A percentile compares a stretch with the other conserved stretches of the same genome.
Conservation (phyloP, 2,888 invertebrate species). For the Polia nebulosa region DNA sequence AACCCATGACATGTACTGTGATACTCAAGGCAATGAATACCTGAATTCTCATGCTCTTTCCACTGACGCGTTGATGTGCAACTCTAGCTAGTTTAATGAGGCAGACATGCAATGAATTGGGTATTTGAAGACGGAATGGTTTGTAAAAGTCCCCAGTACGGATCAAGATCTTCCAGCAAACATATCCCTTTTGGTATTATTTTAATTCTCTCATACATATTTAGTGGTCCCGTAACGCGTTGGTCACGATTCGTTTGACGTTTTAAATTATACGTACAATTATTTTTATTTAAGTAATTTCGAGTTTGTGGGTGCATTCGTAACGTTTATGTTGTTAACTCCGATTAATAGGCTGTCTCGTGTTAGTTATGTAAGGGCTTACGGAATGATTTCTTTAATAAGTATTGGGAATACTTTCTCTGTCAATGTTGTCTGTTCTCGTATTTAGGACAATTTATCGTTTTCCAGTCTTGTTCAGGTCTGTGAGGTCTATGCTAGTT, state of each 20-base stretch:
- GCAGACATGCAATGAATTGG: conserved; percentile 24
- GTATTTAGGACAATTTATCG: conserved; percentile 45
- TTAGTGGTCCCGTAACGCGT: conserved; percentile 75
- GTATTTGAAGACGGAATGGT: neutral
- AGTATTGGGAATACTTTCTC: conserved; percentile 53
- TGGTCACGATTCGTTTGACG: conserved; percentile 78
- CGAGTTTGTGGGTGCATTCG: conserved; percentile 46
- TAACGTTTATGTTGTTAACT: conserved; percentile 55
- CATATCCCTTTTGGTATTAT: conserved; percentile 75
- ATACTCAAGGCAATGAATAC: conserved; percentile 2
- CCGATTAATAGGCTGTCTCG: conserved; percentile 59
- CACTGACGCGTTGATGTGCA: conserved; percentile 27
- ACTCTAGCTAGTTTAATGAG: neutral
- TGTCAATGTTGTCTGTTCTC: conserved; percentile 19
- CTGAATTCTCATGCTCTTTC: conserved; percentile 3
- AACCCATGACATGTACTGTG: conserved; percentile 75
- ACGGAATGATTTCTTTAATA: conserved; percentile 47
- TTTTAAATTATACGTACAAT: conserved; percentile 71
- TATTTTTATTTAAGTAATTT: conserved; percentile 68
- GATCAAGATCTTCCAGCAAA: conserved; percentile 62
- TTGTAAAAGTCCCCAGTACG: conserved; percentile 14
- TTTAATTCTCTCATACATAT: conserved; percentile 87
- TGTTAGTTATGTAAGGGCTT: conserved; percentile 55
- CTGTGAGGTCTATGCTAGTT: conserved; percentile 22
- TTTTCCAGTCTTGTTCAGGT: conserved; percentile 8